phyloP scores from a whole-genome alignment of 1,140 invertebrate species.

The Euura saliciscinereae region DNA sequence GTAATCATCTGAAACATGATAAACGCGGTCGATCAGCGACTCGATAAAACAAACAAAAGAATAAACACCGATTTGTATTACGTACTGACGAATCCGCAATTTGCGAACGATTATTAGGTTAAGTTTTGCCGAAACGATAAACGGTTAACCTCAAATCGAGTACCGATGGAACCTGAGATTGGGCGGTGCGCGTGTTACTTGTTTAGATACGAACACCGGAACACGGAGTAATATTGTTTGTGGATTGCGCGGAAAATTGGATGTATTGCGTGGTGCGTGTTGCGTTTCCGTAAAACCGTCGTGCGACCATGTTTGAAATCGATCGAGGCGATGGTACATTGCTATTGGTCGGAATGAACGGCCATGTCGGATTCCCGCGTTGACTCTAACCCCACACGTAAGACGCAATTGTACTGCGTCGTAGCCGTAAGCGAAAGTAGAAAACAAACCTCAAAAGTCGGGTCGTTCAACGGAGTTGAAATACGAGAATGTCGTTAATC shows the following conservation, averaged over 20 bases:
- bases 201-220: no score
- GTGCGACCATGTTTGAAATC: neutral
- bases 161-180: no score
- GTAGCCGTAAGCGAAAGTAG: neutral
- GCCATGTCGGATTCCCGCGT: neutral
- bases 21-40: no score
- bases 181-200: no score
- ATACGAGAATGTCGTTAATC: constrained; percentile 8
- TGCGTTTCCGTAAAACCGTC: no score
- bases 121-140: no score
- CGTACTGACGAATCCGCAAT: no score
- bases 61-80: no score
- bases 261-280: neutral
- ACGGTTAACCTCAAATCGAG: no score
- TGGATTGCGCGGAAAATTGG: neutral
- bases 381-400: constrained; percentile 6
- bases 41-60: no score
- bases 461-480: neutral
- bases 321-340: neutral
- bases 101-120: no score
- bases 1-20: neutral
- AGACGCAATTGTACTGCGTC: neutral
- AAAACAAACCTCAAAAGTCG: neutral
- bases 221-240: neutral
- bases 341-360: neutral